Percentiles rank a stretch among this genome's conserved stretches.
Conservation (phyloP, 2,888 invertebrate species). For the Sipunculus nudus region DNA sequence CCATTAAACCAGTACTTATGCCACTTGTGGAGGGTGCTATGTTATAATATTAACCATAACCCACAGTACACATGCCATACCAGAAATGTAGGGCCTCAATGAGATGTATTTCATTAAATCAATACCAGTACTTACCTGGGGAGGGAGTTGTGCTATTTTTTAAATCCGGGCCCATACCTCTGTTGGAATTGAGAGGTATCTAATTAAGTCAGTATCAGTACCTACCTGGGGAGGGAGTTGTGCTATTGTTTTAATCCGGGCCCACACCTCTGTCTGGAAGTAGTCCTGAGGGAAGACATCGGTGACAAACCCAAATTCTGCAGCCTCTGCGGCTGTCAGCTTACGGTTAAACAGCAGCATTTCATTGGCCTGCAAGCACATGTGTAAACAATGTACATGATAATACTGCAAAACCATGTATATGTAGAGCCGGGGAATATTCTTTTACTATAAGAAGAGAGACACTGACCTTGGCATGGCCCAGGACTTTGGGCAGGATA, state of each 20-base stretch:
- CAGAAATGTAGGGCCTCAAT: no score
- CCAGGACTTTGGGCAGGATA: slow-evolving; percentile 85
- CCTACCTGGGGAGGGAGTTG: slow-evolving; percentile 67
- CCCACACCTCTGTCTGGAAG: slow-evolving; percentile 72
- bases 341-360: slow-evolving; percentile 77
- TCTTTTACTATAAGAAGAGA: neutral
- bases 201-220: no score
- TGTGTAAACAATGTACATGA: neutral
- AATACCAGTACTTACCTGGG: slow-evolving; percentile 51
- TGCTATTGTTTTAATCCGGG: slow-evolving; percentile 67
- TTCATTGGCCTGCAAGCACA: slow-evolving; percentile 70
- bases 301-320: slow-evolving; percentile 80
- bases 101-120: no score
- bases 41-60: no score
- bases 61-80: no score
- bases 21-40: no score
- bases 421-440: neutral
- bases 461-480: slow-evolving; percentile 75
- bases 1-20: no score
- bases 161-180: slow-evolving; percentile 70
- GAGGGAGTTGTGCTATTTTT: slow-evolving; percentile 70
- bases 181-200: no score
- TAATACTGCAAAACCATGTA: neutral
- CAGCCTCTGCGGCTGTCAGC: slow-evolving; percentile 82
- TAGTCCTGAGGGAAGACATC: slow-evolving; percentile 77